Evolutionary conservation across 2,797 vertebrate genomes (phyloP).

Genomic region (Yasuhikotakia modesta): DNA sequence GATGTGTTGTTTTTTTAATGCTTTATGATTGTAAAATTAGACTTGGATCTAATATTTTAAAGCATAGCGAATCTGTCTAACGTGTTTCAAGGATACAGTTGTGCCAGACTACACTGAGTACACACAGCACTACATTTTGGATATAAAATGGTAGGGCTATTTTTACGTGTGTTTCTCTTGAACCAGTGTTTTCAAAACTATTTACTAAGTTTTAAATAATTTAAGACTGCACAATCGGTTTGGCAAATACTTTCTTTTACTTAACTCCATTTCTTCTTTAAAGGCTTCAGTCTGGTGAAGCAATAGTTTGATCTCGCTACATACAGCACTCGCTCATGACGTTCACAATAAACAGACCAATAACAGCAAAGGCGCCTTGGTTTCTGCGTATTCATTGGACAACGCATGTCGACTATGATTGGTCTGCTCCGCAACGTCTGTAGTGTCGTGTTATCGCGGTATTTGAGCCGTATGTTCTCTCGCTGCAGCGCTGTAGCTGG

Average conservation of each 20-base stretch:
- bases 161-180: neutral
- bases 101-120: neutral
- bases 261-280: neutral
- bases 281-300: neutral
- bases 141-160: neutral
- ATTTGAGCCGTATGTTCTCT: slow-evolving; percentile 42
- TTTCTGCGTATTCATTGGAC: neutral
- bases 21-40: too few relatives aligned
- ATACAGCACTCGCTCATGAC: neutral
- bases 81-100: neutral
- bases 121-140: neutral
- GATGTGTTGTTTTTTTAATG: too few relatives aligned
- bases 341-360: slow-evolving; percentile 12
- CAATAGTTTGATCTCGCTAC: neutral
- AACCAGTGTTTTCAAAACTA: neutral
- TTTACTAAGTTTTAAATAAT: neutral
- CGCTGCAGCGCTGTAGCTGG: slow-evolving; percentile 29
- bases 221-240: neutral
- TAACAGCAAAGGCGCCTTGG: neutral
- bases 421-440: neutral
- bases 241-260: neutral
- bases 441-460: slow-evolving; percentile 37
- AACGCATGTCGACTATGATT: neutral
- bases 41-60: too few relatives aligned
- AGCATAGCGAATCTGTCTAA: neutral